Evolutionary conservation across 2,797 vertebrate genomes (phyloP), one percentile per base, ranked within the genome.

Genomic region (Sebastes alutus): DNA sequence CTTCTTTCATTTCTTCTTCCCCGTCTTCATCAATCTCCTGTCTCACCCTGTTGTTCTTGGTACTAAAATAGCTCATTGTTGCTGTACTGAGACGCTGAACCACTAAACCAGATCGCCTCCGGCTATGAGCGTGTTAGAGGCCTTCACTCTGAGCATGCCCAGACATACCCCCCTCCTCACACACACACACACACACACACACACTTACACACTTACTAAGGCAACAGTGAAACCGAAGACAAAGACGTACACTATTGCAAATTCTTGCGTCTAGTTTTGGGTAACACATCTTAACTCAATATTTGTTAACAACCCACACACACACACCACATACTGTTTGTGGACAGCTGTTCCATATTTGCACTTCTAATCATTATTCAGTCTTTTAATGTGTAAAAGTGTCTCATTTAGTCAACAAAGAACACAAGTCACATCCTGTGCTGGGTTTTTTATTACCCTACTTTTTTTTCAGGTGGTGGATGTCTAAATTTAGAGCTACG

Each of bases 21-120:
- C 23, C 49, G 0, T 82, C 72, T 72, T 74, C 18, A 54, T 81
- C 67, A 33, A 25, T 33, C 67, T 14, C 22, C 30, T 49, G 23
- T 52, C 60, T 72, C 78, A 7, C 27, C n/a, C 5, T 30, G 33
- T 70, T 78, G 60, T 71, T 75, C 66, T 38, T 6, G 9, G 46
- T 46, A 78, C 85, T 72, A 78, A 89, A 90, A 90, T 86, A 92
- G 83, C 78, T 86, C 72, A 74, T 81, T 77, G 78, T 89, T 82
- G 74, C 72, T 52, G 33, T 9, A 12, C 68, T 54, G 71, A 70
- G 38, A 83, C 30, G 5, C 76, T 79, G 67, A 78, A 76, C 72
- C 81, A 68, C 81, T 71, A 82, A 89, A 85, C 63, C 80, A 74
- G 68, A 78, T 77, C 2, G 42, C 88, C 88, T 83, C 30, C 5